phyloP scores from a whole-genome alignment of 1,140 invertebrate species.

The Ladona fulva region DNA sequence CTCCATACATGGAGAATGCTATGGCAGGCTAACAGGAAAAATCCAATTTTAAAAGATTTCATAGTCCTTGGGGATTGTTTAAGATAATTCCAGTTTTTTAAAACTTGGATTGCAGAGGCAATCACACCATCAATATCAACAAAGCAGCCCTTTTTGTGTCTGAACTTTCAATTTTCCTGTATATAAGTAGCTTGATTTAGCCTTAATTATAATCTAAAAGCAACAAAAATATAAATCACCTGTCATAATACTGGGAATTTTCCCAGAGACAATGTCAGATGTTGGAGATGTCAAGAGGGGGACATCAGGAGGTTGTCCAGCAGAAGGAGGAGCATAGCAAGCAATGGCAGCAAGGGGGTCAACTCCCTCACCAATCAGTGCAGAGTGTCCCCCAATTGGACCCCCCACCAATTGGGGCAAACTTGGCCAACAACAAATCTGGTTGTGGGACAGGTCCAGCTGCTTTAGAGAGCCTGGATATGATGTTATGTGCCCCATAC shows the following conservation, averaged over 20 bases:
- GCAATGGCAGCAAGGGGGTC: constrained; percentile 51
- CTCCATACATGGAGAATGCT: too few species aligned
- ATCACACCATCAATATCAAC: too few species aligned
- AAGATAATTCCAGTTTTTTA: too few species aligned
- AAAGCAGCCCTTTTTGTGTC: too few species aligned
- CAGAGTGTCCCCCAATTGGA: background rate
- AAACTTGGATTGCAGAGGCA: too few species aligned
- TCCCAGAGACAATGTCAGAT: background rate
- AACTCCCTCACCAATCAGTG: constrained; percentile 31
- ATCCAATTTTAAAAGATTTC: too few species aligned
- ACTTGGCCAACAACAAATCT: constrained; percentile 80
- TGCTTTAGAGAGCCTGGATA: constrained; percentile 84
- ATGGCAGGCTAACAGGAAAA: too few species aligned
- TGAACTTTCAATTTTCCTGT: too few species aligned
- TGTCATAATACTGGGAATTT: background rate
- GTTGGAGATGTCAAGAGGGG: background rate
- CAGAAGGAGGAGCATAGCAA: constrained; percentile 44
- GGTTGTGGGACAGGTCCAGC: constrained; percentile 87
- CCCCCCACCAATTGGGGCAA: constrained; percentile 52
- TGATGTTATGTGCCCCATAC: constrained; percentile 78
- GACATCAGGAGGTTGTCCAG: background rate
- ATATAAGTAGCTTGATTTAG: too few species aligned
- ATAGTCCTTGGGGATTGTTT: too few species aligned
- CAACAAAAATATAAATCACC: background rate
- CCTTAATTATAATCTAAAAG: too few species aligned